A percentile compares a stretch with the other conserved stretches of the same genome.
Evolutionary conservation across 2,888 invertebrate genomes (phyloP).

Genomic region (Litoditis marina): DNA sequence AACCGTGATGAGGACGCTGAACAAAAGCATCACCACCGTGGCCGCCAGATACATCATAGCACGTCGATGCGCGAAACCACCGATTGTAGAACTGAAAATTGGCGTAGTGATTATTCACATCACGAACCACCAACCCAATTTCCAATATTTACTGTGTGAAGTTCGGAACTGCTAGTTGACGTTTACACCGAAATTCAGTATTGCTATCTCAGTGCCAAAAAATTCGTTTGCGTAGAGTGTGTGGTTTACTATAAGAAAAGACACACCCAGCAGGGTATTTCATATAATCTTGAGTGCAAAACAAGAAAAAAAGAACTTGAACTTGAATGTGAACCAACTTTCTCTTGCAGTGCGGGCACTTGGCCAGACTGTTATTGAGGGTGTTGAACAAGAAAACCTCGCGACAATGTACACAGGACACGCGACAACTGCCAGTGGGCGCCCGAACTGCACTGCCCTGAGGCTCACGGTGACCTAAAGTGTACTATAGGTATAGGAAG

Average conservation of each 20-base stretch:
- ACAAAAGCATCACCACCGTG: constrained; percentile 22
- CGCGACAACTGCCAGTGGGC: constrained; percentile 86
- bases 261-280: no score
- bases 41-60: constrained; percentile 67
- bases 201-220: no score
- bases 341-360: constrained; percentile 85
- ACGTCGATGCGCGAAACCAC: constrained; percentile 79
- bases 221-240: no score
- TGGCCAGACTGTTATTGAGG: constrained; percentile 83
- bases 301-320: no score
- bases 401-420: constrained; percentile 89
- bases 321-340: constrained; percentile 28
- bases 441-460: constrained; percentile 57
- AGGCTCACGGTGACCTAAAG: constrained; percentile 37
- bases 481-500: constrained; percentile 69
- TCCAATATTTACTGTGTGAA: no score
- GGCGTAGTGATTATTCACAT: background rate
- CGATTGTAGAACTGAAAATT: constrained; percentile 79
- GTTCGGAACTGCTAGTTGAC: no score
- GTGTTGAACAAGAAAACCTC: constrained; percentile 80
- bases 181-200: no score
- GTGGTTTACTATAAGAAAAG: background rate
- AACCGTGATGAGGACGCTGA: constrained; percentile 32
- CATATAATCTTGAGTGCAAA: no score
- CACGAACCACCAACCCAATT: background rate